These are phyloP conservation scores for Hirtodrosophila trivittata DNA, from an alignment of 2,888 invertebrate species.

Conservation along the genomic window DNA sequence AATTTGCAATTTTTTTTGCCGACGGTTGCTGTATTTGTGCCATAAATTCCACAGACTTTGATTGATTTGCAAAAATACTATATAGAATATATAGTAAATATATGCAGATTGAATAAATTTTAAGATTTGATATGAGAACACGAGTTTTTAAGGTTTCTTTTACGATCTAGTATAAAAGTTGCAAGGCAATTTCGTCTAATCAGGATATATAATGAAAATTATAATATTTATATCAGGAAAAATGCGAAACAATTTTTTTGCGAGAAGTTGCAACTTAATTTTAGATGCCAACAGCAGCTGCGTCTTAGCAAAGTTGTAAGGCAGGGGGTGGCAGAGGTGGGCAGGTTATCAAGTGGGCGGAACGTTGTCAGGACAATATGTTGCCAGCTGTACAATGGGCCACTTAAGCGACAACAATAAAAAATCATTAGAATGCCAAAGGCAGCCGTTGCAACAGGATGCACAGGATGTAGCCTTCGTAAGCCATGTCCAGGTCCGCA, in stretches of 20 bases:
- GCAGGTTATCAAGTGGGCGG: conserved; percentile 34
- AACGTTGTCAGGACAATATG: conserved; percentile 61
- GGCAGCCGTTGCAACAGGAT: conserved; percentile 44
- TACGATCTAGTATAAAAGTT: too few relatives aligned
- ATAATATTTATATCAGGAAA: not conserved
- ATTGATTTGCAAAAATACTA: too few relatives aligned
- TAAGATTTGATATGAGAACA: too few relatives aligned
- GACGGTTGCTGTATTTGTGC: too few relatives aligned
- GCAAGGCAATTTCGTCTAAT: too few relatives aligned
- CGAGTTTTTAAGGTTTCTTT: too few relatives aligned
- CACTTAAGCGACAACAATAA: conserved; percentile 76
- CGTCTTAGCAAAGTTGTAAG: conserved; percentile 7
- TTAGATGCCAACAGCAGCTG: conserved; percentile 20
- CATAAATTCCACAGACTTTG: too few relatives aligned
- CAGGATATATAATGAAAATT: too few relatives aligned
- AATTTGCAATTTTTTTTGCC: too few relatives aligned
- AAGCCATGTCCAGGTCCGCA: not conserved
- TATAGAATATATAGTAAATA: too few relatives aligned
- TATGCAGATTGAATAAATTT: too few relatives aligned
- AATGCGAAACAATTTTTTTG: conserved; percentile 22
- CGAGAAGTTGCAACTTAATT: conserved; percentile 26
- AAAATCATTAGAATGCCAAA: conserved; percentile 76
- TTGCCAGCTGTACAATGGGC: conserved; percentile 76
- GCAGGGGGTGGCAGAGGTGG: not conserved
- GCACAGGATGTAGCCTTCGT: conserved; percentile 42